These are phyloP conservation scores for Euzetes globulus DNA, from an alignment of 2,888 invertebrate species.

Conservation along the genomic window DNA sequence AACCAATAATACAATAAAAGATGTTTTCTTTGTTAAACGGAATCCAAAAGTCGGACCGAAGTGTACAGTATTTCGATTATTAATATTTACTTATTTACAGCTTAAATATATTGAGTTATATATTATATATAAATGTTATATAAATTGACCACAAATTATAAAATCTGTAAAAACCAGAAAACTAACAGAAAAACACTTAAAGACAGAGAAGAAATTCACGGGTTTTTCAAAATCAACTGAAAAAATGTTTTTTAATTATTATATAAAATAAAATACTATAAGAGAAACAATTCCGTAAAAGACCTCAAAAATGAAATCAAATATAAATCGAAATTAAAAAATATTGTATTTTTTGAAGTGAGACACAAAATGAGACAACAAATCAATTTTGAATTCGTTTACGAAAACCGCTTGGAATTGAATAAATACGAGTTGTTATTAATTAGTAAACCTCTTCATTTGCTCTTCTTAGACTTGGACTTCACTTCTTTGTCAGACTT, in stretches of 20 bases:
- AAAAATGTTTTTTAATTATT: conserved; percentile 7
- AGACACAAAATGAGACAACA: neutral
- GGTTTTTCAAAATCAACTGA: conserved; percentile 13
- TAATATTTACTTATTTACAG: conserved; percentile 30
- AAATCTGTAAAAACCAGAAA: neutral
- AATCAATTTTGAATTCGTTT: neutral
- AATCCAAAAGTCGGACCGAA: neutral
- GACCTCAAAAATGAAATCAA: neutral
- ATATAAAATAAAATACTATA: neutral
- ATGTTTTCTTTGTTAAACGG: neutral
- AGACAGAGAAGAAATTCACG: neutral
- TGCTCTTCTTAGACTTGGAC: conserved; percentile 51
- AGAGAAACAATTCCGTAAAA: neutral
- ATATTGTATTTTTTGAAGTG: neutral
- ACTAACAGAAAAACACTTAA: neutral
- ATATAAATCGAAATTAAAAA: neutral
- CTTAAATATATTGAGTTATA: conserved; percentile 18
- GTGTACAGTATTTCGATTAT: conserved; percentile 26
- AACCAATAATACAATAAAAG: neutral
- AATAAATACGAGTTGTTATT: too few species aligned
- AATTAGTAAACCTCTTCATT: conserved; percentile 44
- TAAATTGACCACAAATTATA: conserved; percentile 2
- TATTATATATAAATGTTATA: conserved; percentile 5
- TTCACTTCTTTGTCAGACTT: conserved; percentile 44
- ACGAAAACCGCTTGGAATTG: too few species aligned